Evolutionary conservation across 2,113 vertebrate genomes (phyloP), one percentile per base, ranked within the genome.

Genomic region (Sinocyclocheilus anshuiensis): DNA sequence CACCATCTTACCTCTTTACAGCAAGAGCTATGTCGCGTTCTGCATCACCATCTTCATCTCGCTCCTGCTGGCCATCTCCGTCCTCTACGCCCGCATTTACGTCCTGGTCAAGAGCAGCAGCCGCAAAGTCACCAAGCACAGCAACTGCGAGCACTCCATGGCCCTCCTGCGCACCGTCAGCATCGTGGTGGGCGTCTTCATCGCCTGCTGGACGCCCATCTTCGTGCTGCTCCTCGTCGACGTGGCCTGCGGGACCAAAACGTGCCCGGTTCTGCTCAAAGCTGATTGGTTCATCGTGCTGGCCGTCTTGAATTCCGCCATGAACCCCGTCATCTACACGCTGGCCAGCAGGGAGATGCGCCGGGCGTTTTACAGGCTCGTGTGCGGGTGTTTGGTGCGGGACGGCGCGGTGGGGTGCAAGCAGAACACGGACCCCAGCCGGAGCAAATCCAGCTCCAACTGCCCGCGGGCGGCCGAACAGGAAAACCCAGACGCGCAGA

Each of bases 311-410:
- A 99, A 99, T 92, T 99, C 97, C 0, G 97, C 97, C 79, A 96
- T 98, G 96, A 99, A 99, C 86, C 98, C 98, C 0, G 55, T 99
- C 78, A 99, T 99, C 91, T 99, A 99, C 92, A 99, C 97, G 0
- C 92, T 99, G 92, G 97, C 97, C 79, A 99, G 98, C 91, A 97
- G 96, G 72, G 98, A 99, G 92, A 98, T 99, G 97, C 95, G 98
- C 3, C 92, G 96, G 0, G 97, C 97, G 69, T 99, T 99, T 92
- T 94, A 98, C 76, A 93, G 94, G 11, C 93, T 99, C 78, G 93
- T 97, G 63, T 99, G 97, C 26, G 93, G 92, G 36, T 94, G 95
- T 80, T 92, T 97, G 87, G 90, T 90, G 85, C 93, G 88, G 86
- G 90, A 90, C 18, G 93, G 63, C 6, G 87, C 71, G 0, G 83